Evolutionary conservation across 2,888 invertebrate genomes (phyloP), one percentile per base, ranked within the genome.

Genomic region (Scelioninae gen. 2): DNA sequence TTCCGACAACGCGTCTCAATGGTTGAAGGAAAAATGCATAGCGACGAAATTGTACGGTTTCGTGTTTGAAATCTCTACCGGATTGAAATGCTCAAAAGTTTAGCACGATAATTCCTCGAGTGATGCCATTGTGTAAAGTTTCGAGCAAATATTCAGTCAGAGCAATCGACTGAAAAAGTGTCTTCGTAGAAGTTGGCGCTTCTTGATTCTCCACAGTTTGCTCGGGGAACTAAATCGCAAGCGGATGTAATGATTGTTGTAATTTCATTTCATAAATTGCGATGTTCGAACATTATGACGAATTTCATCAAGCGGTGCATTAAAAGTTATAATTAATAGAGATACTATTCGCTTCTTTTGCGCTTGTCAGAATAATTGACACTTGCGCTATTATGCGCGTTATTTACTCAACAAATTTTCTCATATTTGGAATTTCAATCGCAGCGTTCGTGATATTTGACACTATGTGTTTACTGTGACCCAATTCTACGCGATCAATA

Each of bases 91-190:
- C 25, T 60, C 45, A 46, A 53, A 69, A 69, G 68, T 69, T 53
- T 60, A 53, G 45, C 35, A 53, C 46, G 53, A 69, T 69, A 69
- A 69, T 69, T 69, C 53, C 53, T 53, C 13, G 53, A 53, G 46
- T 60, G 68, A 69, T 69, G 46, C 60, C 45, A 69, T 69, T 60
- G 68, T 69, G 46, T 52, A 60, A 69, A 69, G 68, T 60, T 69
- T 53, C 37, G 35, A 48, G 60, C 46, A 69, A 69, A 61, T 69
- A 55, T 61, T 55, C 55, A 48, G 48, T 39, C 55, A 46, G 37
- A 53, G 69, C 48, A 61, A 61, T 61, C 48, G 61, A 48, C 61
- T 55, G 55, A 69, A 61, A 69, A 69, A 69, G 68, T 69, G 55
- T 61, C 61, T 57, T 37, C 53, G 45, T 15, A 33, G 48, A 57